Evolutionary conservation across 2,888 invertebrate genomes (phyloP), one percentile per base, ranked within the genome.

Genomic region (Ichneumoninae sp.): DNA sequence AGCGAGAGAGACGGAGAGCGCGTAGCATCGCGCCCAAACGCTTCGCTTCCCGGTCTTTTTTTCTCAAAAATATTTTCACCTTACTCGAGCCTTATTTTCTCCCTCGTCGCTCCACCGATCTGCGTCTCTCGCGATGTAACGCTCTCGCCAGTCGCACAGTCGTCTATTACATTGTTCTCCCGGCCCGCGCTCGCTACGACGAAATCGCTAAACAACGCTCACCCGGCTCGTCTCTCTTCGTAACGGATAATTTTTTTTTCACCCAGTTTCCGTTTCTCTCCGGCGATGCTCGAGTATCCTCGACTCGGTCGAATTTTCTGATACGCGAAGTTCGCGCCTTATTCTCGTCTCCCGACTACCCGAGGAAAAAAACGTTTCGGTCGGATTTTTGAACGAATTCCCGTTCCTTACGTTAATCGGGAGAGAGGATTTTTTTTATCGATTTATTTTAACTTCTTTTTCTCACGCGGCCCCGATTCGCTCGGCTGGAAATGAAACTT

Each of bases 31-130:
- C 26, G 52, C 22, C 66, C 68, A 54, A 40, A 70, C 26, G 78
- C 86, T 86, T 83, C 83, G 81, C 86, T 88, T 89, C 86, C 89
- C 89, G 87, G 83, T 83, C 68, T 84, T 68, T 74, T 81, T 47
- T 63, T 33, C 70, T 63, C 22, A 16, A 22, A 36, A 57, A 78
- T 63, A 76, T 30, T 79, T 54, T 52, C 26, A 68, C 60, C 40
- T 40, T 40, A 5, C 22, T 16, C 40, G 13, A 3, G 69, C 47
- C 5, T 8, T 7, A 63, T 36, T 54, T 44, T 71, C 6, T 79
- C 30, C 10, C 40, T 30, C 33, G 47, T 54, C 33, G n/a, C 22
- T 22, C 19, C 36, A 33, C 13, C 70, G 70, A 60, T 5, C 16
- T 13, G 4, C 26, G 22, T 13, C 30, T 13, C 10, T 54, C 22